These are phyloP conservation scores for Lampropteryx suffumata DNA, from an alignment of 2,888 invertebrate species.

Conservation along the genomic window DNA sequence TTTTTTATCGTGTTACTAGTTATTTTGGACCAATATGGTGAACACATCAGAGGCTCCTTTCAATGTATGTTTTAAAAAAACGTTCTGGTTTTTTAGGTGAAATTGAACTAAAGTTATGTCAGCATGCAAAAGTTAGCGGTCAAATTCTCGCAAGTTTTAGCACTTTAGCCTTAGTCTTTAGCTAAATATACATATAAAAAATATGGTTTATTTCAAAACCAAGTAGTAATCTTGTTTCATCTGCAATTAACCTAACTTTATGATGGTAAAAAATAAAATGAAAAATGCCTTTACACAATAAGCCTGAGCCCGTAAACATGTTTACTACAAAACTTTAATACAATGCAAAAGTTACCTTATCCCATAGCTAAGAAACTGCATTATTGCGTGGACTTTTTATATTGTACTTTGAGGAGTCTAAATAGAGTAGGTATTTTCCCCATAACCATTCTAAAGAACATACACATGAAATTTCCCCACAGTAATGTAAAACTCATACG, in stretches of 20 bases:
- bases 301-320: slow-evolving; percentile 45
- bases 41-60: too few species aligned
- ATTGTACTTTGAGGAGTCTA: neutral
- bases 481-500: too few species aligned
- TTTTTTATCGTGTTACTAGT: too few species aligned
- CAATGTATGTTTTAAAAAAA: too few species aligned
- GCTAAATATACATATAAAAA: neutral
- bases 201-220: slow-evolving; percentile 1
- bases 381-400: slow-evolving; percentile 1
- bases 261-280: slow-evolving; percentile 29
- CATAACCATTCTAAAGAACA: slow-evolving; percentile 16
- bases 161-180: too few species aligned
- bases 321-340: slow-evolving; percentile 37
- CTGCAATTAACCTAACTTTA: slow-evolving; percentile 32
- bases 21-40: too few species aligned
- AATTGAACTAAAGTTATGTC: too few species aligned
- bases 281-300: slow-evolving; percentile 38
- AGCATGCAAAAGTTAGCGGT: too few species aligned
- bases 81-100: too few species aligned
- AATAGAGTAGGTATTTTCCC: slow-evolving; percentile 26
- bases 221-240: slow-evolving; percentile 21
- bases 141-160: too few species aligned
- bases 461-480: too few species aligned
- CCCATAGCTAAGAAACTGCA: neutral
- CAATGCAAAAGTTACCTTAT: slow-evolving; percentile 12